Conservation (phyloP, 2,113 vertebrate genomes). For the Leucosticte australis region DNA sequence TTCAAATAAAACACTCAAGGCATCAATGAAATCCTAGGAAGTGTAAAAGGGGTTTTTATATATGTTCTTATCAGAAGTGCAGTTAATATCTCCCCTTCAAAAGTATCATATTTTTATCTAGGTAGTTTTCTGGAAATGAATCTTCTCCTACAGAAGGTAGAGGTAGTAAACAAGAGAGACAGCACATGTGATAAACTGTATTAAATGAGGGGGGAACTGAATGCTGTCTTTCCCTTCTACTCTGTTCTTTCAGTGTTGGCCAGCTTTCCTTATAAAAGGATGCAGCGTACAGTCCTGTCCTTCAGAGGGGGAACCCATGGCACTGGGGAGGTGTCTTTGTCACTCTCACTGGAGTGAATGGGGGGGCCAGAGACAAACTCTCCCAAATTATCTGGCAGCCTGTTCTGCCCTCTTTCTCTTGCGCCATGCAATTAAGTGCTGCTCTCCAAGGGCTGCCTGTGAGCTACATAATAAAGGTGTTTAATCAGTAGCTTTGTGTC, state of each 20-base stretch:
- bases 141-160: conserved; percentile 37
- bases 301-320: background rate
- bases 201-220: background rate
- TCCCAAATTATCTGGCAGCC: background rate
- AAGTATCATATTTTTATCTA: conserved; percentile 55
- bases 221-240: background rate
- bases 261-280: background rate
- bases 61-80: conserved; percentile 59
- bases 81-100: conserved; percentile 61
- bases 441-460: background rate
- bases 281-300: background rate
- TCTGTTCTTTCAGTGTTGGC: background rate
- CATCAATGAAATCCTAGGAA: conserved; percentile 65
- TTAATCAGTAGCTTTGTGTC: background rate
- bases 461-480: background rate
- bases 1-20: conserved; percentile 66
- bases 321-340: background rate
- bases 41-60: conserved; percentile 29
- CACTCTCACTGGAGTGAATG: background rate
- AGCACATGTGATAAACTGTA: background rate
- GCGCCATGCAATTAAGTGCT: background rate
- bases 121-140: conserved; percentile 52
- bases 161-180: conserved; percentile 38
- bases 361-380: background rate
- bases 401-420: background rate